Evolutionary conservation across 1,140 invertebrate genomes (phyloP).

Genomic region (Anoplophora glabripennis): DNA sequence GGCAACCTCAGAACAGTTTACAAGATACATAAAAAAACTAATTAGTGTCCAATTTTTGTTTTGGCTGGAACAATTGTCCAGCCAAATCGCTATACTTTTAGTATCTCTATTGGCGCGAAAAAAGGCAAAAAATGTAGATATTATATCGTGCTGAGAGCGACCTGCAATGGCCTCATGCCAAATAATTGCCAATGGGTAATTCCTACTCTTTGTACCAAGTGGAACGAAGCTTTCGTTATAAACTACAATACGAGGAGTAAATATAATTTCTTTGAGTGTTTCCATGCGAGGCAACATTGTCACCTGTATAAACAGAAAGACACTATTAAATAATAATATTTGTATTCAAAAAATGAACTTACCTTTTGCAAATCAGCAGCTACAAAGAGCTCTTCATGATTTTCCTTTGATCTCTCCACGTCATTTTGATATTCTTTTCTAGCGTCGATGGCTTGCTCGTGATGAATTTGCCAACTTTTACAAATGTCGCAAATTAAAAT

Average conservation of each 20-base stretch:
- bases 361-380: conserved; percentile 41
- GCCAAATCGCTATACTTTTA: conserved; percentile 29
- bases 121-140: conserved; percentile 29
- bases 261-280: conserved; percentile 32
- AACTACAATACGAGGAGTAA: conserved; percentile 29
- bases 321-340: too few species aligned
- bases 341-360: not conserved
- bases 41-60: conserved; percentile 43
- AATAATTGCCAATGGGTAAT: conserved; percentile 19
- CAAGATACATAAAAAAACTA: conserved; percentile 24
- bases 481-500: conserved; percentile 9
- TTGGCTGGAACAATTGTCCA: conserved; percentile 34
- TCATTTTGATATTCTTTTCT: conserved; percentile 16
- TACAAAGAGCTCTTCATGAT: conserved; percentile 19
- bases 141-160: conserved; percentile 29
- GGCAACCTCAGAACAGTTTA: conserved; percentile 1
- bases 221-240: conserved; percentile 37
- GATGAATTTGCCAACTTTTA: conserved; percentile 2
- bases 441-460: conserved; percentile 4
- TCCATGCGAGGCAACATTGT: conserved; percentile 42
- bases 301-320: not conserved
- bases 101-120: conserved; percentile 17
- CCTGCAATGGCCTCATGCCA: conserved; percentile 31
- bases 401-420: not conserved
- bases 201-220: conserved; percentile 15